Conservation (phyloP, 2,888 invertebrate species). For the Bombylius major region DNA sequence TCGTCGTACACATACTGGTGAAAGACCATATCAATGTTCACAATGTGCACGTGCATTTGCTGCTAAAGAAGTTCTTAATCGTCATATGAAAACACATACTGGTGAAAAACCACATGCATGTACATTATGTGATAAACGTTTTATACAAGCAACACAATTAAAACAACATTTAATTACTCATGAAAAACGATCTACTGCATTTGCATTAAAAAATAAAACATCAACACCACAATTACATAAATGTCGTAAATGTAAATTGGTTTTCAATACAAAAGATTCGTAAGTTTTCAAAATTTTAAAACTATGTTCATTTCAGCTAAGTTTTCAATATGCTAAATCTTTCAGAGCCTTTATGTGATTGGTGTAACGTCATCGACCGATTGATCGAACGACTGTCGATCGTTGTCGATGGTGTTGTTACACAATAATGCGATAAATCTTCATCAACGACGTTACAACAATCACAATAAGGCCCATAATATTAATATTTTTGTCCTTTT, state of each 20-base stretch:
- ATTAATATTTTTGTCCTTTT: too few species aligned
- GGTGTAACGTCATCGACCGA: too few species aligned
- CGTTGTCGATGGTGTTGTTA: too few species aligned
- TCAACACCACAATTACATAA: background rate
- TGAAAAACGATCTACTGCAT: background rate
- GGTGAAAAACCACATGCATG: constrained; percentile 32
- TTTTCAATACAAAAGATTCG: background rate
- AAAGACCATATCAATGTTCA: constrained; percentile 53
- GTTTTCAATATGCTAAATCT: too few species aligned
- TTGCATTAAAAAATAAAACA: too few species aligned
- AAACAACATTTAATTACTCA: constrained; percentile 45
- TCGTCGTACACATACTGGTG: constrained; percentile 46
- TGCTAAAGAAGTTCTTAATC: constrained; percentile 70
- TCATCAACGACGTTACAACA: too few species aligned
- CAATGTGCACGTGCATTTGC: constrained; percentile 67
- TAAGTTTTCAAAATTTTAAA: background rate
- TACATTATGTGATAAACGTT: constrained; percentile 56
- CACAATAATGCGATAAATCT: too few species aligned
- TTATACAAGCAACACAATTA: constrained; percentile 71
- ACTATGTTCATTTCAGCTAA: too few species aligned
- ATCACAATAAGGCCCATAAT: too few species aligned
- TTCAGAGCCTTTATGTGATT: too few species aligned
- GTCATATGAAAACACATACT: constrained; percentile 57
- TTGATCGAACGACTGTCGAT: too few species aligned
- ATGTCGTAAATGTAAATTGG: background rate